These are phyloP conservation scores for Himantopus leucocephalus DNA, from an alignment of 2,113 vertebrate species.

Conservation along the genomic window DNA sequence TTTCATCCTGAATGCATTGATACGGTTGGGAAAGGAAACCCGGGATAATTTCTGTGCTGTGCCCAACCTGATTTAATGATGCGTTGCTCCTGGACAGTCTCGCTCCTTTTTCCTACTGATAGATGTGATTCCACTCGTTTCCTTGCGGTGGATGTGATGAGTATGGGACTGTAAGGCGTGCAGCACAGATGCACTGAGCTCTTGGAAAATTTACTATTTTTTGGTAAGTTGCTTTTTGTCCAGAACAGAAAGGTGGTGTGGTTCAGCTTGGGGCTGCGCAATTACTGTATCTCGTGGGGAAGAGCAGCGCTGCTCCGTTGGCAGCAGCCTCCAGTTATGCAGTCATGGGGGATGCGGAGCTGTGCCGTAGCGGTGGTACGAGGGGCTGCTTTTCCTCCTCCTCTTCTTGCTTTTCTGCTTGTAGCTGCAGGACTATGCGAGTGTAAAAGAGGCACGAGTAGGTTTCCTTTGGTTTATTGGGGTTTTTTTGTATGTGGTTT, in stretches of 20 bases:
- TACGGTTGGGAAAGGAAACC: fast-evolving
- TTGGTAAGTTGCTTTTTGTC: background rate
- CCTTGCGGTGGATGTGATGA: background rate
- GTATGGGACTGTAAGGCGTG: background rate
- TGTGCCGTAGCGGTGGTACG: background rate
- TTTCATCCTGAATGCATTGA: background rate
- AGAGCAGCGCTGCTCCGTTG: fast-evolving
- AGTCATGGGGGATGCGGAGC: fast-evolving
- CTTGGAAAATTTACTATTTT: background rate
- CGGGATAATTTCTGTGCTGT: background rate
- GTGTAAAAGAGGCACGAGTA: background rate
- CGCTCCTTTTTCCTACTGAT: background rate
- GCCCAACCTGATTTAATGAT: background rate
- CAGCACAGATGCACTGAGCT: background rate
- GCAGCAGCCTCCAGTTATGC: background rate
- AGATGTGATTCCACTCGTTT: background rate
- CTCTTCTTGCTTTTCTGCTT: background rate
- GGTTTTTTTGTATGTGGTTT: background rate
- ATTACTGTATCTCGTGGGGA: fast-evolving
- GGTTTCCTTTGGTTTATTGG: background rate
- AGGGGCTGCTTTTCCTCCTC: background rate
- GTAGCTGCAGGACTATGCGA: background rate
- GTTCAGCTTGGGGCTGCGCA: background rate
- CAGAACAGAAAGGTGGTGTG: background rate
- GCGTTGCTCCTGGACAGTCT: background rate